Base-by-base conservation (phyloP, 2,113 vertebrate species). In the Alectura lathami region DNA sequence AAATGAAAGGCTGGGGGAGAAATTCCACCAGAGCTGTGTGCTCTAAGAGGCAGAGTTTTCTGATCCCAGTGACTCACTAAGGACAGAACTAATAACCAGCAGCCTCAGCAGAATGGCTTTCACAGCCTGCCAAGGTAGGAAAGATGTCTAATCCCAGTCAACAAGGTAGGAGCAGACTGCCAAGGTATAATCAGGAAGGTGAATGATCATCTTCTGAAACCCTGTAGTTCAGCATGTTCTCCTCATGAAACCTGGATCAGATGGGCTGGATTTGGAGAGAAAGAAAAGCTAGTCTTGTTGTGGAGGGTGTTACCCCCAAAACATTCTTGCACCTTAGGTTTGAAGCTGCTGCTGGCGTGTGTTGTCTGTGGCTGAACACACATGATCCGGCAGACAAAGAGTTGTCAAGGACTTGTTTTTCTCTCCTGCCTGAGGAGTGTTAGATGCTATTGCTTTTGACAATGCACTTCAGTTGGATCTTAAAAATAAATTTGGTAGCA, bases 391-490 rank as follows among this genome's bases (percentile, higher is more conserved):
- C 95, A 92, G 74, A 67, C 91, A 93, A 91, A 93, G 82, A 50
- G 57, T 6, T 81, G 84, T 59, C 30, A 67, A 86, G 75, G 86
- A 29, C 68, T 23, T 82, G 89, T 83, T 69, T 66, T 59, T 36
- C 87, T 78, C 80, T 2, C 42, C 88, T 67, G 76, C 92, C 86
- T 36, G 81, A 97, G 86, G 51, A 74, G 81, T 86, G 96, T 93
- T 47, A 79, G 94, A 73, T 76, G 90, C 75, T 87, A 85, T 93
- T 96, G 92, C 27, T 96, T 97, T 24, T 94, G 96, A 97, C 96
- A 91, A 2, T 4, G 81, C 16, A 11, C 96, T 93, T 97, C 97
- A 96, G 78, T 97, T 97, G 96, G 95, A 72, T 54, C 93, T 95
- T 78, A 69, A 91, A 93, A 89, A 64, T 93, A 92, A 94, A 91